Evolutionary conservation across 2,888 invertebrate species (phyloP), one percentile per base, ranked within the genome.

Genomic region (Eupithecia centaureata): DNA sequence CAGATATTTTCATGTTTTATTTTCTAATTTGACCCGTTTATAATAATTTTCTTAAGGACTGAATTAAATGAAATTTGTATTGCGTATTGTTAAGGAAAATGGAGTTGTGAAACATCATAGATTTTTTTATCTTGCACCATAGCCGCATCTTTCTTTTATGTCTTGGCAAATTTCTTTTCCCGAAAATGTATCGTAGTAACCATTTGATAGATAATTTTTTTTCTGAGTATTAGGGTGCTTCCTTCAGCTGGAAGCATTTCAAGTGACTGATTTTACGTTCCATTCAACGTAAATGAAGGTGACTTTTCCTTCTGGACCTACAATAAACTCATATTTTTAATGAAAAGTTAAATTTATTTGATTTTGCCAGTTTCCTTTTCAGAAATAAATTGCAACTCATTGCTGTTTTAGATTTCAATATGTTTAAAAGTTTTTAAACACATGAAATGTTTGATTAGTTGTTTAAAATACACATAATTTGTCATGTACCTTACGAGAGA

Each of bases 181-280:
- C 7, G 42, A 42, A 18, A 42, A 18, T 18, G 8, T 42, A 0
- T 38, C 13, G 12, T 4, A 10, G 15, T 13, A n/a, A n/a, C n/a
- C n/a, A n/a, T n/a, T n/a, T n/a, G n/a, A n/a, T n/a, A n/a, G n/a
- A n/a, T n/a, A n/a, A n/a, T n/a, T 25, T 1, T 52, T 47, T 52
- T 52, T 27, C 52, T 7, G 52, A 27, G 2, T 27, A 1, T 1
- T 12, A 2, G 52, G 52, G 27, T 52, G 8, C 27, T 52, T 52
- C 27, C 15, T 52, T 13, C 5, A 60, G 52, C 10, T 42, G 63
- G 63, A 47, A 42, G 59, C 64, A 47, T 58, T 35, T 35, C 30
- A 42, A 25, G 32, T 15, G 7, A 10, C 52, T 22, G 3, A 7
- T 22, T 47, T 27, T 52, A 52, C 42, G 63, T 42, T 63, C 63